Percentiles rank a stretch among this genome's conserved stretches.
These are phyloP conservation scores for Mantis religiosa DNA, from an alignment of 2,888 invertebrate genomes.

Conservation along the genomic window DNA sequence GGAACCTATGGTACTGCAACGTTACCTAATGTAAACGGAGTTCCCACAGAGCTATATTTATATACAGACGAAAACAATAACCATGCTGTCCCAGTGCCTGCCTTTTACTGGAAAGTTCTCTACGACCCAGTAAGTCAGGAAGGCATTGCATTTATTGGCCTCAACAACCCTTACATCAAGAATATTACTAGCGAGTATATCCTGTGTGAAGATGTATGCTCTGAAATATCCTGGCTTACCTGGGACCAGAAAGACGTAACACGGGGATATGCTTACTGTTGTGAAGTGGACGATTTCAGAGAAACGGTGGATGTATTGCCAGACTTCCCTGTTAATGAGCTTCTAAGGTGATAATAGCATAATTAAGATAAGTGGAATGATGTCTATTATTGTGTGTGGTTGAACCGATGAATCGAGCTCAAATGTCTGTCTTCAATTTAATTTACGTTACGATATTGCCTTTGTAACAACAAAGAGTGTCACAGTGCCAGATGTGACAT, in stretches of 20 bases:
- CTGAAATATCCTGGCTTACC: constrained; percentile 49
- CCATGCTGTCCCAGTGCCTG: constrained; percentile 52
- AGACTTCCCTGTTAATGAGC: constrained; percentile 42
- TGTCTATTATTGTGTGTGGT: too few species aligned
- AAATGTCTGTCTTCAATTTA: too few species aligned
- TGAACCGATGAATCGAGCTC: too few species aligned
- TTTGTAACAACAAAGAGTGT: too few species aligned
- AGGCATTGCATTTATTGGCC: constrained; percentile 57
- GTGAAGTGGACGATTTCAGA: constrained; percentile 55
- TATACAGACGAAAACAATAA: constrained; percentile 39
- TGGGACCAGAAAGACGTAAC: constrained; percentile 52
- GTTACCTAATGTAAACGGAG: constrained; percentile 43
- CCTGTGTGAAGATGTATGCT: constrained; percentile 51
- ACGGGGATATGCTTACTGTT: constrained; percentile 60
- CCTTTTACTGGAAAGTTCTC: constrained; percentile 56
- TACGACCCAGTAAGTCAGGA: constrained; percentile 49
- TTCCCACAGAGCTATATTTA: constrained; percentile 35
- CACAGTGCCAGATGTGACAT: too few species aligned
- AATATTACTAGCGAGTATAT: constrained; percentile 38
- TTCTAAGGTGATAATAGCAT: neutral
- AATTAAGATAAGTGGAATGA: too few species aligned
- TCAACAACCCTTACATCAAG: constrained; percentile 57
- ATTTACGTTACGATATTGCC: too few species aligned
- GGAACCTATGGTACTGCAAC: constrained; percentile 57
- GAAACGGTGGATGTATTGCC: constrained; percentile 53